phyloP scores from a whole-genome alignment of 2,888 invertebrate species.

The Epistrophe grossulariae region DNA sequence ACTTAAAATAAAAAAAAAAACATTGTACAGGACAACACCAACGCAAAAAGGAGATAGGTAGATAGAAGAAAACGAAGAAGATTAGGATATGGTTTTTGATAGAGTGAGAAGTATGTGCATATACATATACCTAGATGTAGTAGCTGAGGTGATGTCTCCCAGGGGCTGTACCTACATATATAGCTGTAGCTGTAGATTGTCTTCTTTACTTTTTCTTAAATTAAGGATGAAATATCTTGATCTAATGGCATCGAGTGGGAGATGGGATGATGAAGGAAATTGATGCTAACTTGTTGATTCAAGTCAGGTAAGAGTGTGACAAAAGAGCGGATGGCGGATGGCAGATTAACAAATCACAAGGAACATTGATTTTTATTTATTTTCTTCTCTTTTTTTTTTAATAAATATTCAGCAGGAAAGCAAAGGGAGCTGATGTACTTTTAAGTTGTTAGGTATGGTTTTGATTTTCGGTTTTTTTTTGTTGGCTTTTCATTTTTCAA shows the following conservation, averaged over 20 bases:
- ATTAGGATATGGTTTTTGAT: constrained; percentile 44
- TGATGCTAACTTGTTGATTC: constrained; percentile 73
- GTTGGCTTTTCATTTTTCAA: constrained; percentile 44
- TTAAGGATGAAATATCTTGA: constrained; percentile 76
- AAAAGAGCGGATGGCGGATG: constrained; percentile 57
- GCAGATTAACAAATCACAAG: constrained; percentile 70
- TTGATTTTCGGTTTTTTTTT: not conserved
- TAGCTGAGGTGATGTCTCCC: constrained; percentile 54
- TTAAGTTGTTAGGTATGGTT: constrained; percentile 48
- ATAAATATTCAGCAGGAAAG: constrained; percentile 11
- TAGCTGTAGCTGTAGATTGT: too few relatives aligned
- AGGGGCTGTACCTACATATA: too few relatives aligned
- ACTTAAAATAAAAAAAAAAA: not conserved
- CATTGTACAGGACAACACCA: not conserved
- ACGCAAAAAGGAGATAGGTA: not conserved
- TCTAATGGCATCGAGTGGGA: constrained; percentile 63
- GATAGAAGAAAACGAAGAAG: constrained; percentile 28
- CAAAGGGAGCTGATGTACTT: constrained; percentile 58
- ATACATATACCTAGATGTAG: constrained; percentile 27
- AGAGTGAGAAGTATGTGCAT: not conserved
- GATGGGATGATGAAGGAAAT: constrained; percentile 40
- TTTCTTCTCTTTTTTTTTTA: constrained; percentile 3
- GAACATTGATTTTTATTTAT: constrained; percentile 71
- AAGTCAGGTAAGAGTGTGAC: constrained; percentile 72
- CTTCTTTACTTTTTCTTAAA: constrained; percentile 72